Percentiles rank a stretch among this genome's conserved stretches.
These are phyloP conservation scores for Mergus octosetaceus DNA, from an alignment of 2,797 vertebrate species.

Conservation along the genomic window DNA sequence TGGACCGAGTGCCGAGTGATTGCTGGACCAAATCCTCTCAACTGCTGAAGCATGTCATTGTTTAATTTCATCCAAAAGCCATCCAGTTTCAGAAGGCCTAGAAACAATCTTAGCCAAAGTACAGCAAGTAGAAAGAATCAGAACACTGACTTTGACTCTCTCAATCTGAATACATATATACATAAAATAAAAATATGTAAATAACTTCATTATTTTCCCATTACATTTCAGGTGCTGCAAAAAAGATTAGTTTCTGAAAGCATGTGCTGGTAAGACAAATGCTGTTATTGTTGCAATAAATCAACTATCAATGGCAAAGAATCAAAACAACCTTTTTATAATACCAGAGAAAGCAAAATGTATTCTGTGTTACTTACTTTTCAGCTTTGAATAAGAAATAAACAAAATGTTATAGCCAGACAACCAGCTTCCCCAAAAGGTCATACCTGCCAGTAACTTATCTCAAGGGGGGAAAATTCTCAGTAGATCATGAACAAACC, in stretches of 20 bases:
- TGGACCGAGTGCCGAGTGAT: not conserved
- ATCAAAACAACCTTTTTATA: not conserved
- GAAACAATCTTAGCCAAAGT: not conserved
- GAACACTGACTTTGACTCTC: not conserved
- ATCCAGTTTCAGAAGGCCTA: not conserved
- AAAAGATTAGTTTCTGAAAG: not conserved
- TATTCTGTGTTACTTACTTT: not conserved
- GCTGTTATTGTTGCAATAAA: not conserved
- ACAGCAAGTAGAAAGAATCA: not conserved
- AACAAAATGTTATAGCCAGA: not conserved
- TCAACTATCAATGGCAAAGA: not conserved
- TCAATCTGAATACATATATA: not conserved
- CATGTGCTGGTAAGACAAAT: not conserved
- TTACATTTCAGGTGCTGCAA: not conserved
- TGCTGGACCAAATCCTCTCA: not conserved
- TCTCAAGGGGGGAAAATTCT: not conserved
- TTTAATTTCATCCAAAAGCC: not conserved
- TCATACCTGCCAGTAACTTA: slow-evolving; percentile 8
- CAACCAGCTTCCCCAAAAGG: slow-evolving; percentile 8
- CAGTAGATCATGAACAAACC: not conserved
- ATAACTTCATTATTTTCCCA: not conserved
- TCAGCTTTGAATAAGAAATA: slow-evolving; percentile 39
- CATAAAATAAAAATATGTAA: not conserved
- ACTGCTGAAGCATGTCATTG: accelerated
- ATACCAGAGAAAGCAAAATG: not conserved